Percentiles rank a stretch among this genome's conserved stretches.
phyloP scores from a whole-genome alignment of 2,797 vertebrate genomes.

The Danio tinwini region DNA sequence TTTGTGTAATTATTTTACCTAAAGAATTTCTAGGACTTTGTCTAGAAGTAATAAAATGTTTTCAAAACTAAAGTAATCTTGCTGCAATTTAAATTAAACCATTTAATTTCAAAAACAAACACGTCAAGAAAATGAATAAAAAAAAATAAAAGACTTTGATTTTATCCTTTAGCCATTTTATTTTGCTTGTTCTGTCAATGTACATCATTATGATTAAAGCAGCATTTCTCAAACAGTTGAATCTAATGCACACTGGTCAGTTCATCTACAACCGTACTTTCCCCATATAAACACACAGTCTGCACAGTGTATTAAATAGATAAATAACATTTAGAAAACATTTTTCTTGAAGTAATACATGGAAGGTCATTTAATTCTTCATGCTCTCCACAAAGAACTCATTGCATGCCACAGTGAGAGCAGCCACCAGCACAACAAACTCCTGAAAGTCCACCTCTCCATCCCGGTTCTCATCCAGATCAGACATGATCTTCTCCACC shows the following conservation, averaged over 20 bases:
- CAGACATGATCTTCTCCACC: conserved; percentile 89
- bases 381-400: conserved; percentile 83
- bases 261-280: neutral
- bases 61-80: too few species aligned
- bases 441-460: conserved; percentile 94
- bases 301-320: neutral
- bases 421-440: conserved; percentile 88
- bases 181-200: too few species aligned
- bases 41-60: too few species aligned
- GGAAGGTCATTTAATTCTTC: conserved; percentile 53
- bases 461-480: conserved; percentile 88
- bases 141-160: too few species aligned
- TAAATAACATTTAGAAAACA: conserved; percentile 26
- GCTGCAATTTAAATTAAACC: too few species aligned
- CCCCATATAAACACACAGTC: neutral
- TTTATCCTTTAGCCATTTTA: neutral
- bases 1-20: too few species aligned
- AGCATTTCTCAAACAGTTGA: neutral
- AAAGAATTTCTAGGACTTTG: too few species aligned
- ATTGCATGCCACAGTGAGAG: conserved; percentile 89
- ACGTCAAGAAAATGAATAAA: too few species aligned
- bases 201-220: neutral
- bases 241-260: neutral
- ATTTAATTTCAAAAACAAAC: too few species aligned
- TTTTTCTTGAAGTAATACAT: conserved; percentile 1